Percentiles rank a stretch among this genome's conserved stretches.
These are phyloP conservation scores for Tetraneura akinire DNA, from an alignment of 1,140 invertebrate genomes.

Conservation along the genomic window DNA sequence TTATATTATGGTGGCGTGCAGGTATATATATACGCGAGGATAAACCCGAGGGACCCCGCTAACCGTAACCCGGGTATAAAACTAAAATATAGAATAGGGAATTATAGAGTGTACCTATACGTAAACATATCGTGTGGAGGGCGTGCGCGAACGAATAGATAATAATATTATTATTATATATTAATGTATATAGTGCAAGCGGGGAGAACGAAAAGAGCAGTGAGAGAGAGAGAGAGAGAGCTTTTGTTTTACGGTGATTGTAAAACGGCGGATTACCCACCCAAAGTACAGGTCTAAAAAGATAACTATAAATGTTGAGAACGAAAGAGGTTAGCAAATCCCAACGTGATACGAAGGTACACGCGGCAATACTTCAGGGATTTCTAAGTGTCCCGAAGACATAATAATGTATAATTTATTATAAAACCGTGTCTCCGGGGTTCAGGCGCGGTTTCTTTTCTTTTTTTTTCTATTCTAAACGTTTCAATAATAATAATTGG, in stretches of 20 bases:
- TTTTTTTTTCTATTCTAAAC: neutral
- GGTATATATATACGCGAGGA: too few species aligned
- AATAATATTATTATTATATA: too few species aligned
- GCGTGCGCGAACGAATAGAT: too few species aligned
- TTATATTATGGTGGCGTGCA: too few species aligned
- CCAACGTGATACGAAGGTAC: conserved; percentile 8
- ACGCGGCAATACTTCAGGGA: neutral
- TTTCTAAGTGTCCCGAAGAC: neutral
- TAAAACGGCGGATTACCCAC: conserved; percentile 46
- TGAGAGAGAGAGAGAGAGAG: neutral
- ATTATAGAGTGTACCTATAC: too few species aligned
- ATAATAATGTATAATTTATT: too few species aligned
- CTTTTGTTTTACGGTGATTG: conserved; percentile 47
- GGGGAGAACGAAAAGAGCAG: neutral
- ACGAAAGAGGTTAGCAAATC: conserved; percentile 21
- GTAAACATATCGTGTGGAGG: too few species aligned
- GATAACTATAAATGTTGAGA: conserved; percentile 28
- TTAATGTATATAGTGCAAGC: neutral
- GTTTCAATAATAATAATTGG: too few species aligned
- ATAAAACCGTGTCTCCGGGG: neutral
- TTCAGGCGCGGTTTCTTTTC: too few species aligned
- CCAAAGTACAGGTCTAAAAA: conserved; percentile 24
- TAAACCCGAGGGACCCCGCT: neutral
- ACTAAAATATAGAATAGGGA: neutral
- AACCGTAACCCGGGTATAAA: conserved; percentile 16